A percentile compares a stretch with the other conserved stretches of the same genome.
Evolutionary conservation across 2,113 vertebrate genomes (phyloP).

Genomic region (Porphyrio hochstetteri): DNA sequence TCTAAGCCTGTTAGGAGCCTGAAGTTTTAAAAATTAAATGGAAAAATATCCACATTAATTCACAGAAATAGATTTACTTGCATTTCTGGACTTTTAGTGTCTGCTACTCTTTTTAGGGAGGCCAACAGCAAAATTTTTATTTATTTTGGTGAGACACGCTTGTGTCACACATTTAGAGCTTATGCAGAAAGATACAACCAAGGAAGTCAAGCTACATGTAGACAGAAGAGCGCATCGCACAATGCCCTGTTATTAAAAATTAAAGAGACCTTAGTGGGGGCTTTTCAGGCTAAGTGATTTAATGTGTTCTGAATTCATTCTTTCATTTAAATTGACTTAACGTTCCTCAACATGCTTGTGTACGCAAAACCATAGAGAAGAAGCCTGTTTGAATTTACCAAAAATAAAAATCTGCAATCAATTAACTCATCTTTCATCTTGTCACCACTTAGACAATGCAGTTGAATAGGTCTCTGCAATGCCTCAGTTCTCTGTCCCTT

Average conservation of each 20-base stretch:
- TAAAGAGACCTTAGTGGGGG: background rate
- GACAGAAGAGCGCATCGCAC: background rate
- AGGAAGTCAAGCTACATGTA: background rate
- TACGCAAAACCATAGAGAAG: slow-evolving; percentile 28
- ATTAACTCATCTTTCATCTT: slow-evolving; percentile 57
- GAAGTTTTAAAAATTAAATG: background rate
- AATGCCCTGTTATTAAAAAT: background rate
- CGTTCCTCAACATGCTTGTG: slow-evolving; percentile 15
- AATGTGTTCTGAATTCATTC: slow-evolving; percentile 34
- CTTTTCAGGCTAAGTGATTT: slow-evolving; percentile 37
- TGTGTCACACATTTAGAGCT: background rate
- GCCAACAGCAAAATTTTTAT: background rate
- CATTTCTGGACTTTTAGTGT: background rate
- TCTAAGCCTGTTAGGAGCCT: background rate
- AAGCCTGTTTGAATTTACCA: slow-evolving; percentile 2
- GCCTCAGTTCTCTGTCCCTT: background rate
- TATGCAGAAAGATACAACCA: background rate
- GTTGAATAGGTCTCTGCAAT: background rate
- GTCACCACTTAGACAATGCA: slow-evolving; percentile 52
- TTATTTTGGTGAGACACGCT: background rate
- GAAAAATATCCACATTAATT: background rate
- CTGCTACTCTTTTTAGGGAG: background rate
- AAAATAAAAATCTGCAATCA: slow-evolving; percentile 55
- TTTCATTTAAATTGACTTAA: background rate
- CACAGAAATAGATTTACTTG: background rate